Percentiles rank a stretch among this genome's conserved stretches.
phyloP scores from a whole-genome alignment of 2,888 invertebrate genomes.

The Sminthurides aquaticus region DNA sequence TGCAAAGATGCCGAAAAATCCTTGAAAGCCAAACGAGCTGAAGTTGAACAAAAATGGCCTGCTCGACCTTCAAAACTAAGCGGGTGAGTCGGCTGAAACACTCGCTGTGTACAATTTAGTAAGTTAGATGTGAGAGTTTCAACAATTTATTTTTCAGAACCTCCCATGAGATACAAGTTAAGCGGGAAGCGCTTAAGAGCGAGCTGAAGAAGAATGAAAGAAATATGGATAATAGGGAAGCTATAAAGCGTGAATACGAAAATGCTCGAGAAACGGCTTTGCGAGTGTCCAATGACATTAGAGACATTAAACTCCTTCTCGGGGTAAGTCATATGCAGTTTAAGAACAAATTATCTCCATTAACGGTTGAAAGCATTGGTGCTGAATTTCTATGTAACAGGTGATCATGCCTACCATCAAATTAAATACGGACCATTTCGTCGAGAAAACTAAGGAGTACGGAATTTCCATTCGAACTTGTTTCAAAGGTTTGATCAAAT shows the following conservation, averaged over 20 bases:
- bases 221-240: conserved; percentile 7
- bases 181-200: not conserved
- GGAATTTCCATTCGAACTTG: not conserved
- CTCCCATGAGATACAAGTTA: conserved; percentile 9
- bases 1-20: conserved; percentile 4
- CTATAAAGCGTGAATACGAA: conserved; percentile 3
- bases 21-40: not conserved
- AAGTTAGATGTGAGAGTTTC: too few relatives aligned
- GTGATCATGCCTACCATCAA: conserved; percentile 7
- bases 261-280: conserved; percentile 4
- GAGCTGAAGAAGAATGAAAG: conserved; percentile 14
- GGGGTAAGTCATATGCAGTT: conserved; percentile 10
- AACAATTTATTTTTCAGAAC: conserved; percentile 9
- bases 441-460: not conserved
- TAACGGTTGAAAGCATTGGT: not conserved
- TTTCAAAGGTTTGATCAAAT: conserved; percentile 7
- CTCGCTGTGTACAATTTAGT: not conserved
- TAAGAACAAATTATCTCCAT: not conserved
- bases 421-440: conserved; percentile 1
- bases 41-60: not conserved
- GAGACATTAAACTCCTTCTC: not conserved
- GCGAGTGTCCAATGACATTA: conserved; percentile 12
- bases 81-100: not conserved
- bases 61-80: not conserved
- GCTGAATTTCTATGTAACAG: conserved; percentile 1